These are phyloP conservation scores for Bombyx huttoni DNA, from an alignment of 2,888 invertebrate species.

Conservation along the genomic window DNA sequence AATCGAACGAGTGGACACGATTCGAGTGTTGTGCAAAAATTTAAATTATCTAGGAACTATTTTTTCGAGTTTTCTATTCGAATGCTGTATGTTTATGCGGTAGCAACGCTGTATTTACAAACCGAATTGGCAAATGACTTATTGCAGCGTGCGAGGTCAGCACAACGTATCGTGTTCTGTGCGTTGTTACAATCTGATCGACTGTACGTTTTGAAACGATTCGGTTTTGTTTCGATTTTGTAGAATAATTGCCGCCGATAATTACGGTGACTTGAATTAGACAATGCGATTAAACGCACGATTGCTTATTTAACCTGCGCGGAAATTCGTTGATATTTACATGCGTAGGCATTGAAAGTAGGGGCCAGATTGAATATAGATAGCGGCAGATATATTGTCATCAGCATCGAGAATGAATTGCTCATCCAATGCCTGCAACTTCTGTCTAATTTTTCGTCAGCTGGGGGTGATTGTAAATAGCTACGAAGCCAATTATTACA, in stretches of 20 bases:
- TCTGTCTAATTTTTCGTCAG: too few relatives aligned
- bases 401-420: too few relatives aligned
- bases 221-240: neutral
- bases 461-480: too few relatives aligned
- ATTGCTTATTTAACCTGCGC: neutral
- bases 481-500: too few relatives aligned
- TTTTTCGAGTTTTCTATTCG: neutral
- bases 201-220: conserved; percentile 5
- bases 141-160: conserved; percentile 10
- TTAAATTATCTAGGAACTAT: neutral
- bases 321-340: too few relatives aligned
- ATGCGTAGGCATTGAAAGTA: too few relatives aligned
- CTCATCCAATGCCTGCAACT: too few relatives aligned
- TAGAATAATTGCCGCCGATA: neutral
- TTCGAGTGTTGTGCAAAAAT: conserved; percentile 2
- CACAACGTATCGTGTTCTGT: conserved; percentile 3
- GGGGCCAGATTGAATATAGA: too few relatives aligned
- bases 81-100: neutral
- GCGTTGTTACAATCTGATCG: neutral
- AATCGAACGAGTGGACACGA: conserved; percentile 1
- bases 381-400: too few relatives aligned
- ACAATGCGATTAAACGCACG: neutral
- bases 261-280: neutral
- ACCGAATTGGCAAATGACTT: neutral
- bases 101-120: neutral